Base-by-base conservation (phyloP, 2,888 invertebrate species). In the Argyra leucocephala region DNA sequence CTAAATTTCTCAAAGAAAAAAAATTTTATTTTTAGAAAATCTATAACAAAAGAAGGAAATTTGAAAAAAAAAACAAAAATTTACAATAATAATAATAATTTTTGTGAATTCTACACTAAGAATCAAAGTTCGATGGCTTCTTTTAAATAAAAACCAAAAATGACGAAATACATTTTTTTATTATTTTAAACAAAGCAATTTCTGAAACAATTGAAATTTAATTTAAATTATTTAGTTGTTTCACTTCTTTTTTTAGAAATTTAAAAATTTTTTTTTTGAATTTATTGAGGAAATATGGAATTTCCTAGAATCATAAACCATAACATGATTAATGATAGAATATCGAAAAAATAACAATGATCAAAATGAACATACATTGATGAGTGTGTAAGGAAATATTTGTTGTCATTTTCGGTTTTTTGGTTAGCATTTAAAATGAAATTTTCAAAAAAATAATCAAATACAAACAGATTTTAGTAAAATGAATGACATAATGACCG, bases 401-500 rank as follows among this genome's bases (percentile, higher is more conserved):
- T 26, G 26, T 6, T 26, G 7, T 26, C 7, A 6, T 4, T 26
- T 26, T 26, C 7, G 26, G 7, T 26, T 26, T 26, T 26, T 26
- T 26, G 4, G 4, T 26, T 4, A 26, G 26, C 7, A 6, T 26
- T 7, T 26, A 6, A 7, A 26, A 26, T 6, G 26, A 26, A 26
- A 6, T 26, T 7, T 37, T 63, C 18, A 26, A n/a, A 24, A 63
- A 24, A 57, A 57, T 57, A 15, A n/a, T 24, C 10, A 37, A 63
- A 31, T 31, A 10, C 5, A 31, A n/a, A n/a, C n/a, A n/a, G n/a
- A n/a, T n/a, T n/a, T n/a, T 31, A 31, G 5, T 31, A 31, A 31
- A 31, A 31, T 5, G 31, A 31, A 31, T 31, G 64, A 23, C 61
- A 48, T 48, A 64, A 58, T 37, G 64, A 36, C 21, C 21, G 63